Evolutionary conservation across 1,140 invertebrate genomes (phyloP).

Genomic region (Neuroterus valhalla): DNA sequence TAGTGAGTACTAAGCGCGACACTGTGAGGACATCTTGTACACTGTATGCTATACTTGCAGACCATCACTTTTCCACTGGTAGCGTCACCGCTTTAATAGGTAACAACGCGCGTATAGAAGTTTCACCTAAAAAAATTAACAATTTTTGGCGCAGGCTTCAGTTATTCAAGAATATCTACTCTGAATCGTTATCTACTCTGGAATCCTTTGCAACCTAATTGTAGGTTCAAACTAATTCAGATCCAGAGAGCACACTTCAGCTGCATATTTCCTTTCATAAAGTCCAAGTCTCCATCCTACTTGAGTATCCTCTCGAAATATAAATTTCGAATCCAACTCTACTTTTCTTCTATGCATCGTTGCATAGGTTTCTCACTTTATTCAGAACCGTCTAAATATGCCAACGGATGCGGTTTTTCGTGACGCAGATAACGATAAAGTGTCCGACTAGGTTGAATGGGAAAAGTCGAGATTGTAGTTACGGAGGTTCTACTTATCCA

Average conservation of each 20-base stretch:
- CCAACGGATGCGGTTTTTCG: constrained; percentile 41
- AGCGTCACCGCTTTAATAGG: too few species aligned
- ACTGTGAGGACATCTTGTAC: too few species aligned
- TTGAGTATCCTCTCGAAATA: background rate
- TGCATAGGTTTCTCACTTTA: constrained; percentile 31
- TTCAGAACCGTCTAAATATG: constrained; percentile 34
- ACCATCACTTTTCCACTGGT: too few species aligned
- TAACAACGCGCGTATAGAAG: too few species aligned
- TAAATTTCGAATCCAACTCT: constrained; percentile 13
- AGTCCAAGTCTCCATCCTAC: background rate
- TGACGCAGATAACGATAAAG: constrained; percentile 42
- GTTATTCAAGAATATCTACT: too few species aligned
- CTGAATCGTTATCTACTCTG: too few species aligned
- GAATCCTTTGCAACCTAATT: too few species aligned
- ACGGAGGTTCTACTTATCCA: constrained; percentile 23
- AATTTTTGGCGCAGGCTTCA: too few species aligned
- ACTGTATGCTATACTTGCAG: too few species aligned
- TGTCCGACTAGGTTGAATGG: constrained; percentile 35
- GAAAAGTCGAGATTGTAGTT: constrained; percentile 23
- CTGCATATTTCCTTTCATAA: background rate
- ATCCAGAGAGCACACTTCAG: background rate
- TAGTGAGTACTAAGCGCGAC: too few species aligned
- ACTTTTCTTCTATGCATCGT: constrained; percentile 37
- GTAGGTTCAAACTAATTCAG: too few species aligned
- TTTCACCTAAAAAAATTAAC: too few species aligned